phyloP scores from a whole-genome alignment of 2,888 invertebrate genomes.

The Caenorhabditis sinica region DNA sequence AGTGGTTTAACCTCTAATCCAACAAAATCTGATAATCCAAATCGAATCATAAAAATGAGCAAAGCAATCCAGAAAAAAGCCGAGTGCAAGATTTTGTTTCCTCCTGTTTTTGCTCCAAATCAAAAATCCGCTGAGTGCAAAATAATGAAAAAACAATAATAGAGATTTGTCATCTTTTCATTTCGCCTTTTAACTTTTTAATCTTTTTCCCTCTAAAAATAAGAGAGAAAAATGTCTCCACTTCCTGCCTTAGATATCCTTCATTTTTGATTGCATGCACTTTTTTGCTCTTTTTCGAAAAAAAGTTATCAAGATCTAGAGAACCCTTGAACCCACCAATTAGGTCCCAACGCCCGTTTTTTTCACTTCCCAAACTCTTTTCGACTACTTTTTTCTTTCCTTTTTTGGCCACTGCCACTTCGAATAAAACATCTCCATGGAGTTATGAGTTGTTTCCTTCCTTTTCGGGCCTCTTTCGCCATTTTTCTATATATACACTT shows the following conservation, averaged over 20 bases:
- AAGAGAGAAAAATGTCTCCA: too few relatives aligned
- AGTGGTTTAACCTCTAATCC: too few relatives aligned
- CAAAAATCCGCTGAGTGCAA: too few relatives aligned
- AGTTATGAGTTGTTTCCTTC: slow-evolving; percentile 39
- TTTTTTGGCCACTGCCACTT: slow-evolving; percentile 16
- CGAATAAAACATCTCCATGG: slow-evolving; percentile 60
- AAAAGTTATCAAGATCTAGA: not conserved
- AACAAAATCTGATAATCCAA: too few relatives aligned
- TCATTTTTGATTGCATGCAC: too few relatives aligned
- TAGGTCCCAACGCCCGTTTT: not conserved
- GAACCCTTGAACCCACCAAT: slow-evolving; percentile 2
- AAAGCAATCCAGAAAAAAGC: too few relatives aligned
- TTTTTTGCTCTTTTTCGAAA: not conserved
- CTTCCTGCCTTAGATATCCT: too few relatives aligned
- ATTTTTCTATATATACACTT: slow-evolving; percentile 14
- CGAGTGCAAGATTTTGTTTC: too few relatives aligned
- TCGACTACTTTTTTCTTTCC: not conserved
- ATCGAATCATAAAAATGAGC: too few relatives aligned
- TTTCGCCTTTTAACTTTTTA: not conserved
- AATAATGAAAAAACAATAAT: not conserved
- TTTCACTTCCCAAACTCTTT: not conserved
- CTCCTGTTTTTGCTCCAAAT: too few relatives aligned
- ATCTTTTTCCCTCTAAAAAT: not conserved
- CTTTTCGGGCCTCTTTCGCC: slow-evolving; percentile 1
- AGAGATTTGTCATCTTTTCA: not conserved